phyloP scores from a whole-genome alignment of 2,888 invertebrate species.

The Rhopalosiphum nymphaeae region DNA sequence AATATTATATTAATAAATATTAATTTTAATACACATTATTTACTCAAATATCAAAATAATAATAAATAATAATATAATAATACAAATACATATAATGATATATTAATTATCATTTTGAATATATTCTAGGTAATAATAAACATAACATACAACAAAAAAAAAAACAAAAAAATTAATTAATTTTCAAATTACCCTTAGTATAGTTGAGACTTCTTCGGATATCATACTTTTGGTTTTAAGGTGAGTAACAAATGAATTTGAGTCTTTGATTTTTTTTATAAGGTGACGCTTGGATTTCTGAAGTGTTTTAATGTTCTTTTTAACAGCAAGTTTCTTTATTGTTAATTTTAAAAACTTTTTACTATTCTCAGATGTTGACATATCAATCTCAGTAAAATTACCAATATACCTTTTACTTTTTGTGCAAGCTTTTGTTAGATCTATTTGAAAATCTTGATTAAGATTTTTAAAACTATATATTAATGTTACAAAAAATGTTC shows the following conservation, averaged over 20 bases:
- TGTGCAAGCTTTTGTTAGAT: neutral
- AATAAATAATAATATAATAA: too few relatives aligned
- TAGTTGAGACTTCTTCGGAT: neutral
- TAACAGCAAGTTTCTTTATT: neutral
- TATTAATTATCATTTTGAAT: too few relatives aligned
- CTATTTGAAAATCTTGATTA: neutral
- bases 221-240: neutral
- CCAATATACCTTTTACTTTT: neutral
- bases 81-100: too few relatives aligned
- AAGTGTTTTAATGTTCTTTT: neutral
- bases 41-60: too few relatives aligned
- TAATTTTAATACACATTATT: too few relatives aligned
- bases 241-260: neutral
- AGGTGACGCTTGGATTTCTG: neutral
- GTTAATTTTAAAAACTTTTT: slow-evolving; percentile 3
- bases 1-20: too few relatives aligned
- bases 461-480: neutral
- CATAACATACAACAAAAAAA: too few relatives aligned
- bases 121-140: too few relatives aligned
- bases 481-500: neutral
- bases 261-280: neutral
- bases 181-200: neutral
- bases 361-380: neutral
- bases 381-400: neutral
- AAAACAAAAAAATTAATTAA: too few relatives aligned